Percentiles rank a stretch among this genome's conserved stretches.
phyloP scores from a whole-genome alignment of 2,797 vertebrate genomes.

The Coregonus ussuriensis region DNA sequence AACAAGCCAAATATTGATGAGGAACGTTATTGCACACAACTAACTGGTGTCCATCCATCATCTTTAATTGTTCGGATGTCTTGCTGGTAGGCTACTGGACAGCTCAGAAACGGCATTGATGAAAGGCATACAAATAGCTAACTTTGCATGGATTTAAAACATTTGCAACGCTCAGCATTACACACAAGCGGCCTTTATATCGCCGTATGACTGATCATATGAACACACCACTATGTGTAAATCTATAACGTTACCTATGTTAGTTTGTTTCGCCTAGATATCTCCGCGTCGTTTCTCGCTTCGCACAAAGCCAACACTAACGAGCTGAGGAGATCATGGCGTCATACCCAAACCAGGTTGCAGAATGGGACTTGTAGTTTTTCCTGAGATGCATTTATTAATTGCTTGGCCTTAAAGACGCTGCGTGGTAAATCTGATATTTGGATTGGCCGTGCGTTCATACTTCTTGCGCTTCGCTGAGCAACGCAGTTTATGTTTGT shows the following conservation, averaged over 20 bases:
- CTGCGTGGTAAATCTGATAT: no score
- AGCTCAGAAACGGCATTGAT: background rate
- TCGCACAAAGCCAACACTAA: slow-evolving; percentile 63
- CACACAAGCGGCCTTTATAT: background rate
- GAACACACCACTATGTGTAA: slow-evolving; percentile 20
- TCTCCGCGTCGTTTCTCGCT: slow-evolving; percentile 41
- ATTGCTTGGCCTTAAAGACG: no score
- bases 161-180: no score
- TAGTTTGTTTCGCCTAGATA: slow-evolving; percentile 48
- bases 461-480: no score
- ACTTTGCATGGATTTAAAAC: no score
- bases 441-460: no score
- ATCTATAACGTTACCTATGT: slow-evolving; percentile 49
- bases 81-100: background rate
- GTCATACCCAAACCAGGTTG: slow-evolving; percentile 32
- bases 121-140: background rate
- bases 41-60: no score
- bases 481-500: no score
- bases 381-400: background rate
- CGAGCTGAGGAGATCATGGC: slow-evolving; percentile 53
- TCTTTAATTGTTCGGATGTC: background rate
- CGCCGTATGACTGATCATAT: background rate
- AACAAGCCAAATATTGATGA: background rate
- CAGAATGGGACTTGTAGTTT: slow-evolving; percentile 64
- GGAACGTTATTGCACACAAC: background rate